Evolutionary conservation across 2,888 invertebrate genomes (phyloP).

Genomic region (Orthosia cruda): DNA sequence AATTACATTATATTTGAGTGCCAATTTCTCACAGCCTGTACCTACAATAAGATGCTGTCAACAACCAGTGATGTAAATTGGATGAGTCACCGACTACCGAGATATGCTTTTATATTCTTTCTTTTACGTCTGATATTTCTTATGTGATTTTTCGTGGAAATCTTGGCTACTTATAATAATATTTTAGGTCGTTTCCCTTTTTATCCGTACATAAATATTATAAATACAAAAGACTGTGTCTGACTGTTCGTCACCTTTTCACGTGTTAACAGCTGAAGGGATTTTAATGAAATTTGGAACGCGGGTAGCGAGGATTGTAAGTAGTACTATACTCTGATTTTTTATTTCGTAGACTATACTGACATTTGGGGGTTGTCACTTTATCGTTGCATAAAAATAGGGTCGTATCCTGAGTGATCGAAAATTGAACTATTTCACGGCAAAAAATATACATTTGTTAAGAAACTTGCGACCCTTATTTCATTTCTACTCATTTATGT

Average conservation of each 20-base stretch:
- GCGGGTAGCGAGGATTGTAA: too few species aligned
- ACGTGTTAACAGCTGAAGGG: background rate
- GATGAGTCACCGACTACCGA: conserved; percentile 35
- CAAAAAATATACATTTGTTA: too few species aligned
- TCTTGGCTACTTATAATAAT: conserved; percentile 11
- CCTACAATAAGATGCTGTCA: conserved; percentile 27
- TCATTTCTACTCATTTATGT: too few species aligned
- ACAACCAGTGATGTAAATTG: conserved; percentile 33
- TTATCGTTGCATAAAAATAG: too few species aligned
- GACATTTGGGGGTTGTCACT: too few species aligned
- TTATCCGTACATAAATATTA: background rate
- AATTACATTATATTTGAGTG: conserved; percentile 24
- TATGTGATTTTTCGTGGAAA: conserved; percentile 32
- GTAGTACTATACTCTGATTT: too few species aligned
- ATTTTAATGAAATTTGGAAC: background rate
- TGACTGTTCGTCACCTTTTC: too few species aligned
- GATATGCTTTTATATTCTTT: conserved; percentile 20
- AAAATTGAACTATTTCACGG: too few species aligned
- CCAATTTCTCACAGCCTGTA: conserved; percentile 25
- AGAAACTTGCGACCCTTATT: too few species aligned
- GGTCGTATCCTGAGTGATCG: too few species aligned
- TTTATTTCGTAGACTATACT: too few species aligned
- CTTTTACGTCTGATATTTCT: background rate
- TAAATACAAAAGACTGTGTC: too few species aligned
- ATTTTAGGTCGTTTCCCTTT: conserved; percentile 18